Evolutionary conservation across 2,113 vertebrate species (phyloP).

Genomic region (Anguilla japonica): DNA sequence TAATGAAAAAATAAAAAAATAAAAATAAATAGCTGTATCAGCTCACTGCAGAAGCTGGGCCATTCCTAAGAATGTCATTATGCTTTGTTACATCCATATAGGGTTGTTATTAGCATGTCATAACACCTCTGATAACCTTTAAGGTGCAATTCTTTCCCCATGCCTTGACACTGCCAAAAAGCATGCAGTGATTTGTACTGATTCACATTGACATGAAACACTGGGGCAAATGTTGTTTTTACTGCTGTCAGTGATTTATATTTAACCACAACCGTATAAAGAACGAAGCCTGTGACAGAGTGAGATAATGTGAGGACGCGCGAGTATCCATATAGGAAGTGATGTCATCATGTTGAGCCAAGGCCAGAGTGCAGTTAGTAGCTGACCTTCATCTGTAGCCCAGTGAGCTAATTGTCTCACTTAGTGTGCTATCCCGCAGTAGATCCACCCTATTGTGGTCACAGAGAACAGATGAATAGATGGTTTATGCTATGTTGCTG

Average conservation of each 20-base stretch:
- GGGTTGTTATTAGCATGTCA: neutral
- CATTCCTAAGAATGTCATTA: neutral
- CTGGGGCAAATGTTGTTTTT: neutral
- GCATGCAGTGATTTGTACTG: neutral
- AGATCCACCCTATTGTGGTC: no score
- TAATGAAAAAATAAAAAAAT: neutral
- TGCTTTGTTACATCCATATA: neutral
- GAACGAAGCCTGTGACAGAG: neutral
- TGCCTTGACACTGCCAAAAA: neutral
- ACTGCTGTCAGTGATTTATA: neutral
- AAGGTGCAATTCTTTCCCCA: neutral
- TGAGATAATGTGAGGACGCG: neutral
- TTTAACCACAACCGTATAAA: neutral
- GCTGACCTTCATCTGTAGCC: neutral
- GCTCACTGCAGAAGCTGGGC: neutral
- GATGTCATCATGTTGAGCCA: no score
- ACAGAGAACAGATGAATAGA: no score
- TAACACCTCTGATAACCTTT: neutral
- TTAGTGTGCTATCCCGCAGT: no score
- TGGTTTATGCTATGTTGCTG: no score
- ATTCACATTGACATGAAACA: neutral
- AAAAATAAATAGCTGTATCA: neutral
- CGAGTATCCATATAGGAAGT: no score
- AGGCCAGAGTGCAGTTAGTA: neutral
- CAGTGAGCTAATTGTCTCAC: no score